Conservation (phyloP, 2,797 vertebrate species). For the Tamandua tetradactyla region DNA sequence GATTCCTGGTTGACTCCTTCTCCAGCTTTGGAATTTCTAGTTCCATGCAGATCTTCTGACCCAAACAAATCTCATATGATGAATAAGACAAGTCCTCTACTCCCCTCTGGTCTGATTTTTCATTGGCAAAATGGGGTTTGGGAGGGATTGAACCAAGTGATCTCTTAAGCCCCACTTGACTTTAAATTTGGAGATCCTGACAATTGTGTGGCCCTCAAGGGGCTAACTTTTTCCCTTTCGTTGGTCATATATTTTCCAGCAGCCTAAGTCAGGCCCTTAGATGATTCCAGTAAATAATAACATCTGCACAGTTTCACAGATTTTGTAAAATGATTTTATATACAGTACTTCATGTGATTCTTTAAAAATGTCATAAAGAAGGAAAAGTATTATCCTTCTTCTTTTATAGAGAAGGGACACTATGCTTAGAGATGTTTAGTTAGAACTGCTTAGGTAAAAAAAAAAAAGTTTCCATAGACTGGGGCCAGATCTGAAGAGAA, state of each 20-base stretch:
- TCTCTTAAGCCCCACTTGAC: not conserved
- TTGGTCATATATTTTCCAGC: not conserved
- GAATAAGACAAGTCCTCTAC: not conserved
- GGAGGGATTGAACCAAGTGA: not conserved
- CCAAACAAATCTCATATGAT: not conserved
- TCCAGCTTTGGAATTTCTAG: not conserved
- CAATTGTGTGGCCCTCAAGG: not conserved
- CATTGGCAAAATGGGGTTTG: not conserved
- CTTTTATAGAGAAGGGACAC: not conserved
- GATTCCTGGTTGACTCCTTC: not conserved
- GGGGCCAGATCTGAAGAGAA: not conserved
- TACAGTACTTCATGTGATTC: not conserved
- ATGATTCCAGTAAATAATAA: slow-evolving; percentile 19
- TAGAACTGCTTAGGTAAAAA: not conserved
- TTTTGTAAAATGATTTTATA: not conserved
- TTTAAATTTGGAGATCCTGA: not conserved
- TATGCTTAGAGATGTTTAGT: not conserved
- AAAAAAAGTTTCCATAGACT: not conserved
- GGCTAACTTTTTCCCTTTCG: not conserved
- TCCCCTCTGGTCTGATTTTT: slow-evolving; percentile 13
- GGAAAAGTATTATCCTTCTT: not conserved
- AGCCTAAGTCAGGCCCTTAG: not conserved
- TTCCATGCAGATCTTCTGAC: not conserved
- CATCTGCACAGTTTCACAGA: not conserved
- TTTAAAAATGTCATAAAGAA: not conserved